A percentile compares a stretch with the other conserved stretches of the same genome.
phyloP scores from a whole-genome alignment of 2,888 invertebrate genomes.

The Napeogenes sylphis region DNA sequence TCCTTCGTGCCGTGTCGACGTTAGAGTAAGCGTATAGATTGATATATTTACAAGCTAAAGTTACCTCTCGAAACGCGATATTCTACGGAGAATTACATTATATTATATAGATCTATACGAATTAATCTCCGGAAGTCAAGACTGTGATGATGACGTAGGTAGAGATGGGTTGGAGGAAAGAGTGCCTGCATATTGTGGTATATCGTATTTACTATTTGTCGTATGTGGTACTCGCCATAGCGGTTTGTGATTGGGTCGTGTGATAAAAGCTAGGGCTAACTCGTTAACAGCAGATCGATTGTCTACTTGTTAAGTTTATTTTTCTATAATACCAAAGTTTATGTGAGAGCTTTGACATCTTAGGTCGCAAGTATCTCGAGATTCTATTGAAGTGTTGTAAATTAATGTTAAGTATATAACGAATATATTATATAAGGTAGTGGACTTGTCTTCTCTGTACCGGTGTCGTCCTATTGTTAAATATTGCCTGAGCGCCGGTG shows the following conservation, averaged over 20 bases:
- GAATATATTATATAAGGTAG: constrained; percentile 35
- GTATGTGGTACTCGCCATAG: constrained; percentile 4
- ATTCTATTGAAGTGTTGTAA: constrained; percentile 29
- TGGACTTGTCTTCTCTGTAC: constrained; percentile 38
- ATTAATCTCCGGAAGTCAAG: constrained; percentile 34
- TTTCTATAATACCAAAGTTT: constrained; percentile 39
- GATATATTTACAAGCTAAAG: constrained; percentile 40
- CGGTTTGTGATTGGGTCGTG: no score
- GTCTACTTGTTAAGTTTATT: constrained; percentile 37
- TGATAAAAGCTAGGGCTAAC: no score
- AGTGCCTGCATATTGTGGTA: constrained; percentile 11
- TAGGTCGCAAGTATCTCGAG: constrained; percentile 6
- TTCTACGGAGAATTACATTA: constrained; percentile 17
- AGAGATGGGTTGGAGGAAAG: not conserved
- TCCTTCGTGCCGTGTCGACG: constrained; percentile 9
- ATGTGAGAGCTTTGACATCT: constrained; percentile 13
- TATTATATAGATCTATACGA: constrained; percentile 28
- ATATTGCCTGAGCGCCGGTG: no score
- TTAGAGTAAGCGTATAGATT: constrained; percentile 18
- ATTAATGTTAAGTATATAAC: constrained; percentile 36
- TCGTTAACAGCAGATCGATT: constrained; percentile 11
- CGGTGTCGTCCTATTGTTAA: constrained; percentile 18
- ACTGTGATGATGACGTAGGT: constrained; percentile 36
- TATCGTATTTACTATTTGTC: constrained; percentile 8
- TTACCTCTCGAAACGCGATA: constrained; percentile 36